phyloP scores from a whole-genome alignment of 2,797 vertebrate genomes.

The Dermochelys coriacea region DNA sequence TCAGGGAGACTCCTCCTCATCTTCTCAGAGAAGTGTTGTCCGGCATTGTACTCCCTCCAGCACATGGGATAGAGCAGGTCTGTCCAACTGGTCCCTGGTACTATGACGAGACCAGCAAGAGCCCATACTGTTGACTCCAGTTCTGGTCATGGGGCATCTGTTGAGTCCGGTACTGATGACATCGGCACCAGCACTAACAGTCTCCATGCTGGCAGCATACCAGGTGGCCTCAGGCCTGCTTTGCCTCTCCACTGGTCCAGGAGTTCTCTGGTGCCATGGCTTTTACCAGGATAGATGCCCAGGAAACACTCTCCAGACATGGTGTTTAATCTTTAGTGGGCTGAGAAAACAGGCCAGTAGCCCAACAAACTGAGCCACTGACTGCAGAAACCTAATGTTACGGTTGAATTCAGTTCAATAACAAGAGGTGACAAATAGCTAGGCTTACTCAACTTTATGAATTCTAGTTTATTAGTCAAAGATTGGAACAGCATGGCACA shows the following conservation, averaged over 20 bases:
- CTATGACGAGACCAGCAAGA: no score
- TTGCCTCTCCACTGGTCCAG: no score
- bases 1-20: no score
- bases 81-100: no score
- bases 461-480: not conserved
- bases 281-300: not conserved
- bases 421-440: not conserved
- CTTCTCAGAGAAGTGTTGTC: no score
- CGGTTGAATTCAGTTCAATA: not conserved
- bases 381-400: not conserved
- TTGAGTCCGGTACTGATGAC: no score
- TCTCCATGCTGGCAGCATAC: not conserved
- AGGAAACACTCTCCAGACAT: not conserved
- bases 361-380: not conserved
- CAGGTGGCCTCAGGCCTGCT: no score
- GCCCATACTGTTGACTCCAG: no score
- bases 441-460: not conserved
- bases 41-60: no score
- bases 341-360: not conserved
- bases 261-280: no score
- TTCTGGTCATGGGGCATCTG: no score
- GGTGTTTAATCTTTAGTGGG: not conserved
- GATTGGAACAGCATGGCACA: not conserved
- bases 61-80: no score
- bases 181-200: not conserved